Percentiles rank a stretch among this genome's conserved stretches.
Conservation (phyloP, 2,113 vertebrate genomes). For the Pampusana beccarii region DNA sequence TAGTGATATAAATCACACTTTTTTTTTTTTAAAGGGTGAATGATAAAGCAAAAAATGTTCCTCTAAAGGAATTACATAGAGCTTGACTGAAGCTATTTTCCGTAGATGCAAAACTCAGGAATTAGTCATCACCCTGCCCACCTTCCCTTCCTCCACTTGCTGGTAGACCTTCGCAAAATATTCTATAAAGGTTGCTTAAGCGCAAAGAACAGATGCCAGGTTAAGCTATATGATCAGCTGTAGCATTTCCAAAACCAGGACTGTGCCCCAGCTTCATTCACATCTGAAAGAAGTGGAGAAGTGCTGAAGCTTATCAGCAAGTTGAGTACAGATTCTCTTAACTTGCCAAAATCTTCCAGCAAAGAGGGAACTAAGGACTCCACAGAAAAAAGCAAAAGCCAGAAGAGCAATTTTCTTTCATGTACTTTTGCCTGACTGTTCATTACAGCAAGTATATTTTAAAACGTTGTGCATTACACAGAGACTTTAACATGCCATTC, state of each 20-base stretch:
- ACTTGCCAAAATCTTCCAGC: slow-evolving; percentile 14
- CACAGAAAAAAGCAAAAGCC: background rate
- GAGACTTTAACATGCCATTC: background rate
- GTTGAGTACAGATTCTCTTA: background rate
- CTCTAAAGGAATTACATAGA: background rate
- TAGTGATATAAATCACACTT: background rate
- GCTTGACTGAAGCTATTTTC: background rate
- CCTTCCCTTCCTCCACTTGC: background rate
- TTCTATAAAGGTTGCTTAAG: background rate
- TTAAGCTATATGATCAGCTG: background rate
- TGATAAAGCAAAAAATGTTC: background rate
- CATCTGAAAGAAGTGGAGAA: background rate
- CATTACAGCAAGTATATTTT: background rate
- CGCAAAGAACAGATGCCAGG: background rate
- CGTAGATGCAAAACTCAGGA: background rate
- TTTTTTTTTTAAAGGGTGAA: background rate
- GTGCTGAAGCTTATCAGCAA: background rate
- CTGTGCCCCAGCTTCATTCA: background rate
- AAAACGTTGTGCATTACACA: background rate
- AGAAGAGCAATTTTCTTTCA: background rate
- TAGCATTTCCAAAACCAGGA: background rate
- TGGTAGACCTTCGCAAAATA: background rate
- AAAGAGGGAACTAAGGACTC: background rate
- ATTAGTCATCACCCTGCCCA: background rate
- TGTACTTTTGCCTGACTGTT: background rate